Evolutionary conservation across 2,888 invertebrate species (phyloP), one percentile per base, ranked within the genome.

Genomic region (Watsonalla binaria): DNA sequence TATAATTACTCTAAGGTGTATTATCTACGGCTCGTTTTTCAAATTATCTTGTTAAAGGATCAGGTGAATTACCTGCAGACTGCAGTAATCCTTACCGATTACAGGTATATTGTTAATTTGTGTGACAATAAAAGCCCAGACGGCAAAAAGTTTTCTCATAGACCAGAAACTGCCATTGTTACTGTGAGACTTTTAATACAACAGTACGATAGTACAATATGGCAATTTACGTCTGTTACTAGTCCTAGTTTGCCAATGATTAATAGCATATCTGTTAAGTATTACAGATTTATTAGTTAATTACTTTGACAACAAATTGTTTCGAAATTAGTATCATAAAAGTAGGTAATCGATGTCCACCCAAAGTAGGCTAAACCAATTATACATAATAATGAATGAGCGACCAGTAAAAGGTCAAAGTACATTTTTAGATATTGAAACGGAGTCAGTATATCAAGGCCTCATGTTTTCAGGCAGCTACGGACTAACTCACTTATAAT

Each of bases 391-490:
- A 80, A 77, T 77, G 37, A 78, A 75, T 78, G 75, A 77, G 69
- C 72, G 66, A 77, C 76, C 76, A 75, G 82, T 77, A 82, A 88
- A 88, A 88, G 86, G 86, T 89, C 86, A 89, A 84, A 82, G 84
- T 82, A 84, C 82, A 82, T 82, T 72, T 78, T 66, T 74, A 76
- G 79, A 80, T 85, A 89, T 85, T 83, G 84, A 82, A 88, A 87
- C 84, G 85, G 85, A 90, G 89, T 89, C 86, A 88, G 82, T 86
- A 76, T 86, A 84, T 76, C 89, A 89, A 88, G 89, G 89, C 74
- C 83, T 82, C 67, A 56, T 56, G 71, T 80, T 86, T 89, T 86
- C 84, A 86, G 84, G 74, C 79, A 70, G 60, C 72, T 70, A 71
- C 68, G 57, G 72, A 68, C 65, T 75, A 65, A 70, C 65, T 62